Conservation (phyloP, 1,140 invertebrate species). For the Artemia franciscana region DNA sequence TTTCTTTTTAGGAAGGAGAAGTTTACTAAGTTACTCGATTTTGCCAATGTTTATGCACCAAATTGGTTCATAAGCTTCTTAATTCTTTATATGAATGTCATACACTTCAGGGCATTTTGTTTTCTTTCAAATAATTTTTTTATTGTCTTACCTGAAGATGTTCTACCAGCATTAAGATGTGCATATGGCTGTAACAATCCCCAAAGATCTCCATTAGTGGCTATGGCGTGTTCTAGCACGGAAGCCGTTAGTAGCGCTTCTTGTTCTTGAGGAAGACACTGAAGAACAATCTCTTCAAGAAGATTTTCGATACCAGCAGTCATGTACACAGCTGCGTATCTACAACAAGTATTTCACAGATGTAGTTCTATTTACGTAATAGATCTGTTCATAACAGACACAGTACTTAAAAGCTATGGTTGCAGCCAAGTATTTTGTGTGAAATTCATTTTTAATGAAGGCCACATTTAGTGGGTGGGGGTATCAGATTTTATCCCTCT, state of each 20-base stretch:
- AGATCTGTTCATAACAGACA: no score
- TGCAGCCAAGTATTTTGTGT: no score
- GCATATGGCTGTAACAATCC: constrained; percentile 67
- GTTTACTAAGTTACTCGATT: neutral
- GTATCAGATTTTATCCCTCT: no score
- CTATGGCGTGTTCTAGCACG: constrained; percentile 54
- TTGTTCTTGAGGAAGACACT: constrained; percentile 40
- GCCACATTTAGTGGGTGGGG: no score
- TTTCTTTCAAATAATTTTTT: neutral
- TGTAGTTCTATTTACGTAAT: no score
- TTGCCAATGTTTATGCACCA: neutral
- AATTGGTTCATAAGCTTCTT: constrained; percentile 9
- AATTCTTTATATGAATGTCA: constrained; percentile 1
- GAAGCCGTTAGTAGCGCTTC: constrained; percentile 43
- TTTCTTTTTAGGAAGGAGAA: no score
- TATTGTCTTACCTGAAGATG: constrained; percentile 40
- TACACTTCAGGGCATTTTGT: no score
- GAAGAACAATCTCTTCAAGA: constrained; percentile 54
- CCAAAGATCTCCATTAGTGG: constrained; percentile 65
- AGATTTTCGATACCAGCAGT: constrained; percentile 70
- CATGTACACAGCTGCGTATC: constrained; percentile 62
- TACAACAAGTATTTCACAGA: no score
- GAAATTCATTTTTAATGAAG: no score
- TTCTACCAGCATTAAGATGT: constrained; percentile 60
- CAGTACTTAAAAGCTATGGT: no score